phyloP scores from a whole-genome alignment of 64 coral and sea anemone species.

The Porites australiensis region DNA sequence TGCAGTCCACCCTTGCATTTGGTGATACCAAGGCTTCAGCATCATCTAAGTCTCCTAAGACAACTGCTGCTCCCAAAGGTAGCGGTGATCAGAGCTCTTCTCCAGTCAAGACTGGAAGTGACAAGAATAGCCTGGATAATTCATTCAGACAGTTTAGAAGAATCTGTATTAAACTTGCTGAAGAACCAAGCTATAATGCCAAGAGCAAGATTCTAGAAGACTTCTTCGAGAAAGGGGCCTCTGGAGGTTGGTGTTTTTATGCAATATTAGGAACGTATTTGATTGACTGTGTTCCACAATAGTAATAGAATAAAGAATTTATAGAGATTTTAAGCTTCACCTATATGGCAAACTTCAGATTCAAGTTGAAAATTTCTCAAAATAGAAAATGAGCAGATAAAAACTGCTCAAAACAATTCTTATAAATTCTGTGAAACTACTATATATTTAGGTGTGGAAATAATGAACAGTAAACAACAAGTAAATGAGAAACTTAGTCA shows the following conservation, averaged over 20 bases:
- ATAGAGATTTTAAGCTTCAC: no score
- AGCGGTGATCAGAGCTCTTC: not conserved
- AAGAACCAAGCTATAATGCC: constrained; percentile 97
- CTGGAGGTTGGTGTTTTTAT: constrained; percentile 34
- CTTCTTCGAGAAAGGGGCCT: constrained; percentile 75
- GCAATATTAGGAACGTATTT: no score
- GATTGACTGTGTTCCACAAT: no score
- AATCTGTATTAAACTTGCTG: constrained; percentile 81
- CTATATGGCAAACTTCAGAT: no score
- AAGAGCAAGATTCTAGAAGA: constrained; percentile 82
- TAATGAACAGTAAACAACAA: no score
- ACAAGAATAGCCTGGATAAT: constrained; percentile 67
- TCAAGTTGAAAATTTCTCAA: no score
- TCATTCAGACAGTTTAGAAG: constrained; percentile 83
- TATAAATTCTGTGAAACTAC: no score
- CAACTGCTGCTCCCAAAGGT: not conserved
- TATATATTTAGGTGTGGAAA: no score
- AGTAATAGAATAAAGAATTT: no score
- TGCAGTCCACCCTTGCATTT: constrained; percentile 69
- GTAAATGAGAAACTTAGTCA: no score
- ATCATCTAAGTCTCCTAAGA: not conserved
- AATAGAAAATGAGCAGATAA: no score
- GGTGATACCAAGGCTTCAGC: constrained; percentile 55
- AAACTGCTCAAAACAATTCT: no score
- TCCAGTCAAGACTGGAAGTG: constrained; percentile 3